Base-by-base conservation (phyloP, 1,140 invertebrate genomes). In the Acromyrmex heyeri region DNA sequence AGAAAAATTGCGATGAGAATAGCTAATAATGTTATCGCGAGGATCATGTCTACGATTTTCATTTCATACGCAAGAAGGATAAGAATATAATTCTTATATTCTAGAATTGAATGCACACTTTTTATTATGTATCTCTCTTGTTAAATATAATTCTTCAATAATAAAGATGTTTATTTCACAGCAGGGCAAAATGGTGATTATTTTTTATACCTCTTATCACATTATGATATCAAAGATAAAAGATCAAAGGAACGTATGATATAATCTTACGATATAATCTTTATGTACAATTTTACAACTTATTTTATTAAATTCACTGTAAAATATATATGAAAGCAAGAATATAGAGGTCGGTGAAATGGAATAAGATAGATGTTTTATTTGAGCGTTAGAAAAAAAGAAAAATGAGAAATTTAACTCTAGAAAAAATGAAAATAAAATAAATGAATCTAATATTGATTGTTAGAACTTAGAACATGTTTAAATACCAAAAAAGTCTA, bases 121-220 rank as follows among this genome's bases (percentile, higher is more conserved):
- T 16, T 83, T 16, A 57, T 53, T 70, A 81, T 57, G 10, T 83
- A 73, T 48, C 10, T 21, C 44, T 21, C 44, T 75, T 83, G 69
- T 83, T 83, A 83, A 4, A 70, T 30, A 72, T 48, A 72, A 70
- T 62, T 73, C 48, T 73, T 83, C 38, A 61, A 59, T 59, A 82
- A 83, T 83, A 83, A 83, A 83, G 55, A 59, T 27, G 21, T 44
- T 50, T 24, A 62, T 73, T 83, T 44, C 24, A 14, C 48, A 81
- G 24, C 48, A 34, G 27, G 38, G n/a, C 14, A 59, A 61, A 48
- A 50, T 14, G 3, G 14, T 79, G 24, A 34, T 14, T 59, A 48
- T 14, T 50, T 61, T 61, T 3, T 21, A 16, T 38, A 14, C 14
- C n/a, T 21, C n/a, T 21, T 24, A 48, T 48, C 8, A 48, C 27